Evolutionary conservation across 2,797 vertebrate species (phyloP).

Genomic region (Malacoraja senta): DNA sequence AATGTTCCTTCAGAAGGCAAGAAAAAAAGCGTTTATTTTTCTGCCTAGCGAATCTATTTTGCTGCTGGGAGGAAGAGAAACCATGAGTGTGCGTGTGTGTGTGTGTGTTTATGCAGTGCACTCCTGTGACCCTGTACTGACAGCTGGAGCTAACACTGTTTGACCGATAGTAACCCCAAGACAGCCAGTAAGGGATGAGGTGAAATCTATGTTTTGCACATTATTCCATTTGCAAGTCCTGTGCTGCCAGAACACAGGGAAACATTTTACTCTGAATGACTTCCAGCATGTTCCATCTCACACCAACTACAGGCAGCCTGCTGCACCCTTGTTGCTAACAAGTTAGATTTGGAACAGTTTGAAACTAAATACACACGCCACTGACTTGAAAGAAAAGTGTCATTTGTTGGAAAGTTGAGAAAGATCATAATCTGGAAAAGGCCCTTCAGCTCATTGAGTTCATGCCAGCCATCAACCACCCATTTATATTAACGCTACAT

Average conservation of each 20-base stretch:
- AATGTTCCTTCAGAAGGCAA: not conserved
- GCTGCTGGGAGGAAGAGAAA: not conserved
- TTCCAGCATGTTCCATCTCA: not conserved
- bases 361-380: not conserved
- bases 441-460: too few relatives aligned
- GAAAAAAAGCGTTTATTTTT: not conserved
- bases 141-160: not conserved
- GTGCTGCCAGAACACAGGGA: not conserved
- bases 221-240: not conserved
- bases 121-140: not conserved
- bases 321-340: not conserved
- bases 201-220: constrained; percentile 56
- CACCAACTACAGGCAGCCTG: constrained; percentile 42
- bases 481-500: too few relatives aligned
- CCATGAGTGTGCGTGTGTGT: not conserved
- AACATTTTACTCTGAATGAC: not conserved
- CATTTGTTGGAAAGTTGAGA: not conserved
- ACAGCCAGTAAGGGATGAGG: constrained; percentile 47
- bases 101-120: not conserved
- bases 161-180: constrained; percentile 57
- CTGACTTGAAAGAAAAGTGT: not conserved
- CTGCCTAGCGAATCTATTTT: not conserved
- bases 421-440: too few relatives aligned
- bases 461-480: too few relatives aligned
- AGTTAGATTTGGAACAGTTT: not conserved